Conservation (phyloP, 2,888 invertebrate species). For the Dioctria rufipes region DNA sequence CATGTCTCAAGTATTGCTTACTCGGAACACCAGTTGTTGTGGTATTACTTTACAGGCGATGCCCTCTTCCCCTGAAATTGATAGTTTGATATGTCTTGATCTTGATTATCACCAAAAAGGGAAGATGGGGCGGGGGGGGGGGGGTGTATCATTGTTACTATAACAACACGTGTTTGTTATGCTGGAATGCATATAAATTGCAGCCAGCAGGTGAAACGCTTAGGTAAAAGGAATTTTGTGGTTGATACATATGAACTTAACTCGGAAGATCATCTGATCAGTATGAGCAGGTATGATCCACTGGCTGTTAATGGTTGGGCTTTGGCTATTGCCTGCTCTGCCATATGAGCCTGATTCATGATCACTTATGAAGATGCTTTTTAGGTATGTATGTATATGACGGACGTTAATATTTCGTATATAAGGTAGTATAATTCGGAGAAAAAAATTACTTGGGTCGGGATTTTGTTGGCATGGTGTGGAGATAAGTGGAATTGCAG, state of each 20-base stretch:
- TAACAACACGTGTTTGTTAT: constrained; percentile 50
- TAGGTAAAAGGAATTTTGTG: constrained; percentile 50
- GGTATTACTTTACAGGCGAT: constrained; percentile 41
- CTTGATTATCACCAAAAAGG: background rate
- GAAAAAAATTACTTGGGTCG: constrained; percentile 42
- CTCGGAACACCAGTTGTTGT: constrained; percentile 11
- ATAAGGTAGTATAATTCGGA: constrained; percentile 34
- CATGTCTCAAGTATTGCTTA: constrained; percentile 47
- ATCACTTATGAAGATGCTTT: constrained; percentile 3
- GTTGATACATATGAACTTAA: constrained; percentile 47
- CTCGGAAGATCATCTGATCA: constrained; percentile 33
- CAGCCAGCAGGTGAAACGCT: constrained; percentile 52
- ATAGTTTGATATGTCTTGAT: constrained; percentile 11
- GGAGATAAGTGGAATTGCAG: constrained; percentile 50
- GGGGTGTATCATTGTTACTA: constrained; percentile 41
- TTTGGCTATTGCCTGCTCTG: background rate
- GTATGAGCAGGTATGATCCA: constrained; percentile 17
- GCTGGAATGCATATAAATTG: constrained; percentile 52
- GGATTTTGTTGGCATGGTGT: constrained; percentile 2
- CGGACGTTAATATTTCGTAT: background rate
- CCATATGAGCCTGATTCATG: background rate
- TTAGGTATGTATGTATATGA: background rate
- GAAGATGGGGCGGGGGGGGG: no score
- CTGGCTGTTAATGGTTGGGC: background rate
- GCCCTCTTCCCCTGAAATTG: constrained; percentile 41